phyloP scores from a whole-genome alignment of 2,888 invertebrate genomes.

The Proisotoma minuta region DNA sequence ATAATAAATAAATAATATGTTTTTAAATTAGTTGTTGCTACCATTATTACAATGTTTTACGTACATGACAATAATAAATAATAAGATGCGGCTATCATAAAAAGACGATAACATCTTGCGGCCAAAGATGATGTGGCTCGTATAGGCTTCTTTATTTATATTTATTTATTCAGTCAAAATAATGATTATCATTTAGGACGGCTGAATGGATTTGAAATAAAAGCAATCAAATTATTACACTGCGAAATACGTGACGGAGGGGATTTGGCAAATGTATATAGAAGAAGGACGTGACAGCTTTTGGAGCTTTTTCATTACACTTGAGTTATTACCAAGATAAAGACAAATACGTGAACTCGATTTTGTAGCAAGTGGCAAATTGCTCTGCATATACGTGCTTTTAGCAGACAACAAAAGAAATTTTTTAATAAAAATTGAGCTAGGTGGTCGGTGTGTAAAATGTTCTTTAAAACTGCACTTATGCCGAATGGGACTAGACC shows the following conservation, averaged over 20 bases:
- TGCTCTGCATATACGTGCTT: slow-evolving; percentile 6
- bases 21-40: too few species aligned
- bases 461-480: neutral
- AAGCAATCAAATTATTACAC: slow-evolving; percentile 4
- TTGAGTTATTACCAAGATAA: slow-evolving; percentile 16
- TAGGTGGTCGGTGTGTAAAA: slow-evolving; percentile 5
- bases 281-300: slow-evolving; percentile 12
- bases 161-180: slow-evolving; percentile 3
- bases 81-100: too few species aligned
- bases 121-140: too few species aligned
- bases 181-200: slow-evolving; percentile 1
- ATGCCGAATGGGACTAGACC: neutral
- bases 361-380: slow-evolving; percentile 8
- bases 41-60: too few species aligned
- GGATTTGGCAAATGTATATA: slow-evolving; percentile 13
- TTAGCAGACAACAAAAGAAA: neutral
- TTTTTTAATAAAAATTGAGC: slow-evolving; percentile 2
- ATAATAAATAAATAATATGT: too few species aligned
- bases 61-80: too few species aligned
- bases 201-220: slow-evolving; percentile 1
- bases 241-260: slow-evolving; percentile 11
- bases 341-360: slow-evolving; percentile 14
- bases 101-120: too few species aligned
- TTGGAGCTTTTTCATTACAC: slow-evolving; percentile 8
- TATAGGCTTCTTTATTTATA: too few species aligned